A percentile compares a stretch with the other conserved stretches of the same genome.
phyloP scores from a whole-genome alignment of 2,888 invertebrate genomes.

The Pimpla rufipes region DNA sequence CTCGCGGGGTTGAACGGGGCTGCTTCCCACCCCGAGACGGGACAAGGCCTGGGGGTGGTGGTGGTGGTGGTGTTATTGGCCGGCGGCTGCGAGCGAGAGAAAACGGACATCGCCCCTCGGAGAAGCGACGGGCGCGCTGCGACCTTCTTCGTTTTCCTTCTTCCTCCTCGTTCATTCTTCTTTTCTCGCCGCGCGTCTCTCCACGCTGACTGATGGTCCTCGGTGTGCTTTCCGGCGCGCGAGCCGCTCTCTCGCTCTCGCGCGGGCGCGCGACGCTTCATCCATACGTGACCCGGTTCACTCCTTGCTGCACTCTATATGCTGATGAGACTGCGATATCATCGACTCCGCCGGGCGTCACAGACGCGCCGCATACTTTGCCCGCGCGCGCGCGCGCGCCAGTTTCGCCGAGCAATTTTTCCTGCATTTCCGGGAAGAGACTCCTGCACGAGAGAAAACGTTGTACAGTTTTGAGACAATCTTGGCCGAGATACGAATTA shows the following conservation, averaged over 20 bases:
- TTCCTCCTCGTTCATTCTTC: slow-evolving; percentile 30
- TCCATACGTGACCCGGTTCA: slow-evolving; percentile 70
- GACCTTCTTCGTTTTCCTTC: slow-evolving; percentile 69
- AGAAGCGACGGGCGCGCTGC: slow-evolving; percentile 68
- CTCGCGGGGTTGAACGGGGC: slow-evolving; percentile 70
- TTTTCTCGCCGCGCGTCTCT: slow-evolving; percentile 65
- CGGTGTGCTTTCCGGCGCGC: slow-evolving; percentile 65
- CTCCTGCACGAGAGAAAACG: neutral
- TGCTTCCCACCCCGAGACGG: slow-evolving; percentile 38
- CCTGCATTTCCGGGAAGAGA: slow-evolving; percentile 34
- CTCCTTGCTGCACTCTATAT: slow-evolving; percentile 81
- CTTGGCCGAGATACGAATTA: neutral
- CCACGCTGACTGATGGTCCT: slow-evolving; percentile 82
- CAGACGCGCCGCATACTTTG: slow-evolving; percentile 19
- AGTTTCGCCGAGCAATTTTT: slow-evolving; percentile 55
- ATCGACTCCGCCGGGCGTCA: slow-evolving; percentile 53
- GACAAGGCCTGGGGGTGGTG: slow-evolving; percentile 55
- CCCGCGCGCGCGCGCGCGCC: slow-evolving; percentile 25
- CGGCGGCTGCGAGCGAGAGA: slow-evolving; percentile 79
- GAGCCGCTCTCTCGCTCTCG: slow-evolving; percentile 42
- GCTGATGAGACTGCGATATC: slow-evolving; percentile 79
- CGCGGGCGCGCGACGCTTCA: slow-evolving; percentile 67
- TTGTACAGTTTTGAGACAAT: neutral
- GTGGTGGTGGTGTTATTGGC: slow-evolving; percentile 82
- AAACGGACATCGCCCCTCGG: slow-evolving; percentile 83